Evolutionary conservation across 2,113 vertebrate species (phyloP), one percentile per base, ranked within the genome.

Genomic region (Rhea pennata): DNA sequence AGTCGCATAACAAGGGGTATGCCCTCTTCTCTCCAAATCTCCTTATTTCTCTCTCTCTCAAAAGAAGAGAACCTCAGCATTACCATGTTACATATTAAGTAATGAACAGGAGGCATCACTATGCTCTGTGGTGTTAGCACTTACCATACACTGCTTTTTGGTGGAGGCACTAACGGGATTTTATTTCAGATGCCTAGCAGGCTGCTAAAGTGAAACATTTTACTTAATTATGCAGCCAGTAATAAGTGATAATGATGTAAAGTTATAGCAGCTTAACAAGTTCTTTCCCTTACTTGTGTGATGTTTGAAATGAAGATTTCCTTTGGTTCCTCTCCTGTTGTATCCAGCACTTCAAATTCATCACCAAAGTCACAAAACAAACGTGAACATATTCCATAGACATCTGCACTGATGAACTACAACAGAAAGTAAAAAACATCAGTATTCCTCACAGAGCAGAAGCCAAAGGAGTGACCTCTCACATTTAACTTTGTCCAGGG

Each of bases 361-460:
- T 99, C 98, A 79, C 99, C 99, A 11, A 99, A 99, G 96, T 99
- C 99, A 97, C 99, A 99, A 98, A 99, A 99, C 75, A 99, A 97
- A 73, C 98, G 98, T 33, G 98, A 98, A 96, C 99, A 99, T 96
- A 99, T 98, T 72, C 99, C 99, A 67, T 98, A 98, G 3, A 98
- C 85, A 92, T 99, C 99, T 96, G 99, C 98, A 97, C 98, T 98
- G 95, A 99, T 99, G 88, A 99, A 99, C 99, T 99, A 94, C n/a
- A 50, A 90, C 76, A 96, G 40, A 91, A 77, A 58, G 29, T 19
- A 81, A 90, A 87, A 77, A 36, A 6, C 10, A 9, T 42, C 17
- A 72, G 53, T 19, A 84, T 27, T 20, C 14, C 65, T 44, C 48
- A 22, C 87, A 12, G 2, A 82, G n/a, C n/a, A 78, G 5, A 87